phyloP scores from a whole-genome alignment of 35 echinoderm and acorn worm species.

The Heliocidaris erythrogramma region DNA sequence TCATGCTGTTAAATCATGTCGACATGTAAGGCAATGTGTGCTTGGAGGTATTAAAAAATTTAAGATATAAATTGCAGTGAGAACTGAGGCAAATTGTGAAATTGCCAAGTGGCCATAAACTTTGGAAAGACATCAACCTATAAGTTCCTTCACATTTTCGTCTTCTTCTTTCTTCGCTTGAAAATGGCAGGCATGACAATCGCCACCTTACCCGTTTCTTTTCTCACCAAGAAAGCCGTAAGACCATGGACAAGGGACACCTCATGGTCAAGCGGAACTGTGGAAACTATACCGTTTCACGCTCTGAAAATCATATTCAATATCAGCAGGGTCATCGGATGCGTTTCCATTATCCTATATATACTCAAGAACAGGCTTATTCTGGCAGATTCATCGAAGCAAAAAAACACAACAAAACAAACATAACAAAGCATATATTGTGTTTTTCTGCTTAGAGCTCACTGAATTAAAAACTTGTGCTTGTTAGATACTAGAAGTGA shows the following conservation, averaged over 20 bases:
- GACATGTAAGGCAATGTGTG: no score
- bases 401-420: no score
- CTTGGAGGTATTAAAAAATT: no score
- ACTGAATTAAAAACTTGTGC: no score
- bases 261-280: constrained; percentile 14
- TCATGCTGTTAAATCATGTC: no score
- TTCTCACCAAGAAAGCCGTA: background rate
- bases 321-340: background rate
- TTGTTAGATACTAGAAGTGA: no score
- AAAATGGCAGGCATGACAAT: background rate
- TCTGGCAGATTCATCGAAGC: no score
- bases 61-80: background rate
- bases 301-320: constrained; percentile 3
- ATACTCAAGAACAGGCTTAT: background rate
- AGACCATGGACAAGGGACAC: background rate
- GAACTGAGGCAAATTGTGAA: background rate
- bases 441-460: no score
- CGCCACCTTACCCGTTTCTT: background rate
- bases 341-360: background rate
- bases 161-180: background rate
- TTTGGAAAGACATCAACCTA: background rate
- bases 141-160: background rate
- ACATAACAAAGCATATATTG: no score
- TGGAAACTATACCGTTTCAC: background rate
- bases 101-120: background rate